Base-by-base conservation (phyloP, 2,888 invertebrate species). In the Eilema caniola region DNA sequence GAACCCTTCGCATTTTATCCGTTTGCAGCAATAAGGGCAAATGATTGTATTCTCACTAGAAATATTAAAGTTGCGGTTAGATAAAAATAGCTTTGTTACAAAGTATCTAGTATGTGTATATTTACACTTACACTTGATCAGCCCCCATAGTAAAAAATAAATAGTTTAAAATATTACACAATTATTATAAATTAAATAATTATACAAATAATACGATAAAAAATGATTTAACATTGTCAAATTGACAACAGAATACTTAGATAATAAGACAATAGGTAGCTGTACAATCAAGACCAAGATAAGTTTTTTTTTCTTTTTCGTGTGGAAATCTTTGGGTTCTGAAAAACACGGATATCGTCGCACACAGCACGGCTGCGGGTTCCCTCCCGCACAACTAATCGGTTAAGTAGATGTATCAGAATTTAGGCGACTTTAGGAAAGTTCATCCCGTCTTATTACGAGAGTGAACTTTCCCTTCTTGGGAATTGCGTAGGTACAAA, bases 1-100 rank as follows among this genome's bases (percentile, higher is more conserved):
- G 68, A 77, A 81, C 37, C 63, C 73, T 53, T 71, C 24, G 59
- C 20, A 57, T 66, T 23, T 37, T 37, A 24, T 23, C 37, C 57
- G 16, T 31, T 70, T 63, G 41, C 62, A 63, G 47, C 67, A 73
- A 68, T 77, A 79, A 53, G 72, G 37, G 62, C 82, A 75, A n/a
- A 47, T 31, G 3, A 16, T 24, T 28, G 14, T 66, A 31, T 64
- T 72, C 31, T 71, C 74, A 60, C 80, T 80, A 71, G 24, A 68
- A 16, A 25, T 20, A 69, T n/a, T 8, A 31, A 25, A 66, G 11
- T 37, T 47, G 3, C 8, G 23, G 61, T n/a, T 47, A 31, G 14
- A 41, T 41, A 28, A 4, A 4, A 47, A 1, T 57, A 24, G n/a
- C 28, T 47, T 63, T n/a, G 12, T 28, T 64, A 28, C 12, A 8